Evolutionary conservation across 2,888 invertebrate genomes (phyloP), one percentile per base, ranked within the genome.

Genomic region (Glaucopsyche alexis): DNA sequence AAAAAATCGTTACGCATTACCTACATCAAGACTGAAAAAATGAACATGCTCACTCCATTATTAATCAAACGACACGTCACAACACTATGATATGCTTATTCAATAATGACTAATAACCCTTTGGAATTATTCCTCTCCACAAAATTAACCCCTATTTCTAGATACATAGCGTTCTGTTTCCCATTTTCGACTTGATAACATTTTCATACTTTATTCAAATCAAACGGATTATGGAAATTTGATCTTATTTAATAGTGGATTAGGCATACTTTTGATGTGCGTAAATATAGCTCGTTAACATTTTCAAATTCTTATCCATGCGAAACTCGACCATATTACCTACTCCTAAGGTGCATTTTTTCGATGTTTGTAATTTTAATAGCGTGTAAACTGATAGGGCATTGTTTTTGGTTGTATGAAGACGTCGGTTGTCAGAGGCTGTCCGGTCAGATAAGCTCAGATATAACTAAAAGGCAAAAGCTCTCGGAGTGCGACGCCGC

Each of bases 61-160:
- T 91, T 92, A 91, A 92, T 93, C 93, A 91, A 88, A 85, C 76
- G 82, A 85, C 88, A 88, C 90, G 93, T 92, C 93, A 93, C 86
- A 92, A 92, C 91, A 92, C 87, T 87, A 86, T 86, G 89, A 92
- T 91, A 91, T 87, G 85, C 87, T 90, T 87, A 88, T 87, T 89
- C 88, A 88, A 87, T 89, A 88, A 88, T 84, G 88, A 88, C 90
- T 88, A 88, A 87, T 91, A 89, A 83, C 80, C 83, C 85, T 83
- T 77, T 75, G 49, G 50, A 49, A 42, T 7, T 6, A 47, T 72
- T 49, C 47, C 4, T 3, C 16, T 47, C 19, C 13, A 6, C 49
- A 7, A 69, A 29, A 45, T 29, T 49, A 14, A 42, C 50, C 50
- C 6, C 2, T 66, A 50, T 47, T 16, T 13, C 16, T 16, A 40